These are phyloP conservation scores for Choristoneura fumiferana DNA, from an alignment of 1,140 invertebrate species.

Conservation along the genomic window DNA sequence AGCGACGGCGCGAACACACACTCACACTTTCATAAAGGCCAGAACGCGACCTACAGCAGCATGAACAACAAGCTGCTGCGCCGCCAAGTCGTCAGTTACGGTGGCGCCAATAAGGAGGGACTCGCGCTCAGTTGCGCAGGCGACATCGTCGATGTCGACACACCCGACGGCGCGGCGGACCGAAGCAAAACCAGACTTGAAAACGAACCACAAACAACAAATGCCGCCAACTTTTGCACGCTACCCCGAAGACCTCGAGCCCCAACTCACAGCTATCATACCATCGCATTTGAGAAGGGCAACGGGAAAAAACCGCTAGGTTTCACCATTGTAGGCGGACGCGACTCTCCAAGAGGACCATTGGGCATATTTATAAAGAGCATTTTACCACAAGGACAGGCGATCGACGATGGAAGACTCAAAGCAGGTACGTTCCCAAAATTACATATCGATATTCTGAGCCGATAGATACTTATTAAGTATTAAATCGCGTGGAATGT, in stretches of 20 bases:
- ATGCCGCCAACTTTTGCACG: conserved; percentile 84
- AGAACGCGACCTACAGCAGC: conserved; percentile 79
- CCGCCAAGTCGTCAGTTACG: conserved; percentile 77
- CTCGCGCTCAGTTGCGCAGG: conserved; percentile 68
- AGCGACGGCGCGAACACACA: conserved; percentile 64
- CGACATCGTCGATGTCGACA: conserved; percentile 69
- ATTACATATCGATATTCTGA: conserved; percentile 10
- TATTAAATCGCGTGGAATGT: conserved; percentile 31
- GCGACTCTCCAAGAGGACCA: conserved; percentile 92
- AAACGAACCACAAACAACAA: conserved; percentile 68
- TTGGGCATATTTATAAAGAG: conserved; percentile 95
- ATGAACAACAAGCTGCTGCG: conserved; percentile 80
- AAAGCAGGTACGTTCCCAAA: conserved; percentile 78
- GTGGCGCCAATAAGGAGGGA: conserved; percentile 66
- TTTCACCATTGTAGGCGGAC: conserved; percentile 95
- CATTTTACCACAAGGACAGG: conserved; percentile 92
- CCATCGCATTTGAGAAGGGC: conserved; percentile 90
- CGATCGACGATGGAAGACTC: conserved; percentile 90
- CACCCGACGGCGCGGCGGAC: conserved; percentile 51
- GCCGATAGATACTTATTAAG: not conserved
- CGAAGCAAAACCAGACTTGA: conserved; percentile 50
- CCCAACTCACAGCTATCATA: conserved; percentile 84
- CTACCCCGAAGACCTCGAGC: conserved; percentile 83
- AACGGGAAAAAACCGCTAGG: conserved; percentile 91
- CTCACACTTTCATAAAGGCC: conserved; percentile 80